Base-by-base conservation (phyloP, 2,113 vertebrate species). In the Seriola rivoliana region DNA sequence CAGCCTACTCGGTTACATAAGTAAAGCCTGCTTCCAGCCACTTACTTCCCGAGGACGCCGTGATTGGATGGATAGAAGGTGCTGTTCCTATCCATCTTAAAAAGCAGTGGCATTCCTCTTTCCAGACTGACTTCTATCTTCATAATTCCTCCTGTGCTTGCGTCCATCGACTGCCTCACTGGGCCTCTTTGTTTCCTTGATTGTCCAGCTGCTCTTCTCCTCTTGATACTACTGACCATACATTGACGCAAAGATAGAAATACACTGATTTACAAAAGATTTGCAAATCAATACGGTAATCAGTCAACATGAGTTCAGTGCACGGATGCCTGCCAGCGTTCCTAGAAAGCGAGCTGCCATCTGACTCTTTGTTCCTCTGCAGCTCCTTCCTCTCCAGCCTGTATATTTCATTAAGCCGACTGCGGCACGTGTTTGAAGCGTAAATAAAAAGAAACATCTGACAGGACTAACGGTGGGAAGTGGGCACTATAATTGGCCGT, bases 61-160 rank as follows among this genome's bases (percentile, higher is more conserved):
- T 85, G 90, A 91, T 85, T 89, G 79, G 65, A 81, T 52, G 44
- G 78, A 80, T 71, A 2, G 59, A 77, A 68, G 70, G 23, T 65
- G 75, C 68, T 52, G 64, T 75, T 81, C 72, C 63, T 64, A 65
- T 67, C 57, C 42, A 44, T 36, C n/a, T 19, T 71, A 36, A 66
- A 29, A 59, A 76, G 59, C 9, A 12, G 59, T 12, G 9, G 17
- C 42, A 34, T 29, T 71, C 52, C 59, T 65, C 60, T 80, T 62
- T 16, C 32, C 66, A 55, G 52, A 70, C 57, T 19, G 44, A 50
- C 60, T 62, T 66, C 29, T 29, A 34, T 73, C 63, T 64, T 40
- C 52, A 17, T 81, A 57, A 82, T 59, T 82, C 55, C 57, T 75
- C 46, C 64, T 66, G 16, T 72, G 76, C 52, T 23, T 72, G 76